Evolutionary conservation across 2,888 invertebrate species (phyloP), one percentile per base, ranked within the genome.

Genomic region (Timema podura): DNA sequence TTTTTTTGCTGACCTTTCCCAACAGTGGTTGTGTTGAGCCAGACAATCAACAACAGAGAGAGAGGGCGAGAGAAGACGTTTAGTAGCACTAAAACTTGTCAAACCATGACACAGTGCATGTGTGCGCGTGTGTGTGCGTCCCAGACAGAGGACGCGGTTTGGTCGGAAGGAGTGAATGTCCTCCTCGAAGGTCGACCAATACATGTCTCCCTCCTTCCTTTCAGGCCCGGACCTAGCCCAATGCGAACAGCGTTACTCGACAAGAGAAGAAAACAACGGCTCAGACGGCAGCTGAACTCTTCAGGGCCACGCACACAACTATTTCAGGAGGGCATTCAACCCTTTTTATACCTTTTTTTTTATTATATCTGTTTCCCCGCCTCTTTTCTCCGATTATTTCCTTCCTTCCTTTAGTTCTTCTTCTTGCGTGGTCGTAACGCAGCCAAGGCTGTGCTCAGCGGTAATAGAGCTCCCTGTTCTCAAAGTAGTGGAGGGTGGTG

Each of bases 271-370:
- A 57, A 5, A 30, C 6, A 57, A 13, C 16, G 30, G 30, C 57
- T 15, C 57, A 57, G 57, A 57, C 57, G 9, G 57, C 57, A 57
- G 57, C 57, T 57, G 57, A 57, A 57, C 57, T 57, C 57, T 54
- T 57, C 57, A 57, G 57, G 57, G 57, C 57, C 57, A 57, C 57
- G 57, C 57, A 57, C 15, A 57, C 57, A 57, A 30, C 57, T 57
- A 57, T 57, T 57, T 57, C 57, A 57, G 57, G 30, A 57, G 57
- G 57, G 57, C 57, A 57, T 57, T 57, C 57, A 57, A 57, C 57
- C 57, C 57, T 30, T 54, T 54, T 54, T 54, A 8, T 10, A n/a
- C 11, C 51, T 49, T n/a, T n/a, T 54, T 16, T 16, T 57, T 57
- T 54, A 54, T 13, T 57, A 15, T 8, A 15, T 13, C 16, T 57